Conservation (phyloP, 2,113 vertebrate species). For the Rhinolophus ferrumequinum region DNA sequence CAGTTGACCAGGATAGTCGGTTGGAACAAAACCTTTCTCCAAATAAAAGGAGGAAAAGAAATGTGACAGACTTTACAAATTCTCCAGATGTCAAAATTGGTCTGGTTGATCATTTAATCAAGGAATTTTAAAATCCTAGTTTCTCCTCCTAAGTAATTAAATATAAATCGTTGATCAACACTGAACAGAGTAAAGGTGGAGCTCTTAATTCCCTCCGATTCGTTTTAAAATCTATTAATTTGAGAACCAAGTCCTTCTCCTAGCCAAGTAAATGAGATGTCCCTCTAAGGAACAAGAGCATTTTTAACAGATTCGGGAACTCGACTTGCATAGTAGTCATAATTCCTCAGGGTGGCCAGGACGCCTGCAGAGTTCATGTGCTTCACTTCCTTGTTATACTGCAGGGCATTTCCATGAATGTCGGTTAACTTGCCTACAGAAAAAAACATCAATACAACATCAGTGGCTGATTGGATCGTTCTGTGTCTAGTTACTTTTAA, state of each 20-base stretch:
- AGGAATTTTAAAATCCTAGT: neutral
- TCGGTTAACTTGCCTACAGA: constrained; percentile 94
- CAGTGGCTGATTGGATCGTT: neutral
- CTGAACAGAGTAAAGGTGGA: constrained; percentile 47
- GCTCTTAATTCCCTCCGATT: constrained; percentile 45
- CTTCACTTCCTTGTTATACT: constrained; percentile 94
- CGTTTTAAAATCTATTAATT: constrained; percentile 27
- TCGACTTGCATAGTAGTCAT: constrained; percentile 92
- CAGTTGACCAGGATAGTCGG: neutral
- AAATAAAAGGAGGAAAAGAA: constrained; percentile 36
- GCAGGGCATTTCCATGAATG: constrained; percentile 92
- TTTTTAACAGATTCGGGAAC: constrained; percentile 92
- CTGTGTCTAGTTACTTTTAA: neutral
- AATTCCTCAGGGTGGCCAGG: constrained; percentile 92
- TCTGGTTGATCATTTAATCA: neutral
- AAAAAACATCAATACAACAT: neutral
- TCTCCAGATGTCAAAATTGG: neutral
- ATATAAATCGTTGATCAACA: constrained; percentile 62
- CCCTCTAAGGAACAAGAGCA: constrained; percentile 88
- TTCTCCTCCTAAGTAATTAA: constrained; percentile 49
- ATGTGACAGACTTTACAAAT: neutral
- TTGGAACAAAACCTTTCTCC: neutral
- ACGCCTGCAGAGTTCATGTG: constrained; percentile 98
- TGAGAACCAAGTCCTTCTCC: constrained; percentile 18
- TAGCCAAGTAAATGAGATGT: neutral